phyloP scores from a whole-genome alignment of 2,888 invertebrate genomes.

The Drosophila flavopinicola region DNA sequence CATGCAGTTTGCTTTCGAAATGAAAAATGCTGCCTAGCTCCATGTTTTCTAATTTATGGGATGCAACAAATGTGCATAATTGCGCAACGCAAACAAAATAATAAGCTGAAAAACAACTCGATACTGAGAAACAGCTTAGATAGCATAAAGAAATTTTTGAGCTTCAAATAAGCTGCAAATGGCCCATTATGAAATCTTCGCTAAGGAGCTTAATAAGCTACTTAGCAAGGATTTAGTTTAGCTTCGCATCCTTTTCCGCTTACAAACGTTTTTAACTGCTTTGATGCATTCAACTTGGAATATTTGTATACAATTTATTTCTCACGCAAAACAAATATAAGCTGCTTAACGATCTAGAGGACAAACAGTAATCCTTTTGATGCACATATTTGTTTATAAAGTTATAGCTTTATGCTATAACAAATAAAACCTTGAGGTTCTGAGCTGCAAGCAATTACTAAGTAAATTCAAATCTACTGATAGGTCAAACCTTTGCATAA shows the following conservation, averaged over 20 bases:
- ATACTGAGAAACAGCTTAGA: conserved; percentile 11
- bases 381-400: no score
- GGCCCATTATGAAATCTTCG: conserved; percentile 3
- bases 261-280: neutral
- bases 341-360: no score
- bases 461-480: no score
- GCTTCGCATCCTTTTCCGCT: neutral
- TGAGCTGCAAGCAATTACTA: no score
- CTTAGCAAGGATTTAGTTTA: neutral
- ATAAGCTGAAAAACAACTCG: neutral
- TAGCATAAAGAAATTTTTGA: neutral
- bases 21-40: conserved; percentile 38
- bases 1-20: conserved; percentile 54
- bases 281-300: no score
- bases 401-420: no score
- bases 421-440: no score
- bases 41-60: conserved; percentile 46
- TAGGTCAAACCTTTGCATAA: no score
- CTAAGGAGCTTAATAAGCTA: conserved; percentile 12
- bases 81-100: no score
- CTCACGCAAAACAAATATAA: no score
- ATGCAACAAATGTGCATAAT: conserved; percentile 24
- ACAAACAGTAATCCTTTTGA: no score
- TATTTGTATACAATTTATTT: no score
- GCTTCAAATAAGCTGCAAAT: neutral